Base-by-base conservation (phyloP, 2,888 invertebrate species). In the Pollenia angustigena region DNA sequence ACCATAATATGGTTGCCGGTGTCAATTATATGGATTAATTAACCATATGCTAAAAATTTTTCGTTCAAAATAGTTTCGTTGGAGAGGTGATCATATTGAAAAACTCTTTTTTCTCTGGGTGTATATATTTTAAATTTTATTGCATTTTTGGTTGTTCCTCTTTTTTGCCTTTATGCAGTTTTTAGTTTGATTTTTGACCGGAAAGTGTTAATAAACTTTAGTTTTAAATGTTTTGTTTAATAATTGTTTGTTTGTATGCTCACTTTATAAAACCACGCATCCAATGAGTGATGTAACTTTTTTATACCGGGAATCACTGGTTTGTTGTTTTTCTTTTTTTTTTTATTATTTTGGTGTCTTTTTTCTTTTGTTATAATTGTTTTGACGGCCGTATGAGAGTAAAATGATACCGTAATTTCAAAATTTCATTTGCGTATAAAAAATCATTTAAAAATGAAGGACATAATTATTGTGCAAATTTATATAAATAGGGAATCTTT, bases 121-220 rank as follows among this genome's bases (percentile, higher is more conserved):
- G 32, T 32, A 32, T 32, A 6, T 32, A 32, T 32, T 32, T 32
- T 32, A 0, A 32, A 10, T 60, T 44, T 44, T 3, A 23, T 48
- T 14, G 3, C 14, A 11, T 52, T 68, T 76, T n/a, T 44, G 58
- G 46, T 52, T 69, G 48, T 52, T 68, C 18, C 50, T 72, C 10
- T 72, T 56, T 58, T 42, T 74, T 81, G 71, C 18, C 46, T 46
- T 14, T 64, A 64, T 56, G 62, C 50, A 71, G 10, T 56, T 71
- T 74, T 81, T 9, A n/a, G n/a, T 64, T 44, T 40, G 32, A 42
- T 16, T 72, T 62, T 54, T 66, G 44, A 23, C 16, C 76, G 40
- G 23, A 46, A 50, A 68, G 72, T 54, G 79, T 68, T 64, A 74
- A 79, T 86, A 68, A 79, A 64, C 58, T 62, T 72, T 82, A 62